Base-by-base conservation (phyloP, 2,888 invertebrate genomes). In the Dorcus parallelipipedus region DNA sequence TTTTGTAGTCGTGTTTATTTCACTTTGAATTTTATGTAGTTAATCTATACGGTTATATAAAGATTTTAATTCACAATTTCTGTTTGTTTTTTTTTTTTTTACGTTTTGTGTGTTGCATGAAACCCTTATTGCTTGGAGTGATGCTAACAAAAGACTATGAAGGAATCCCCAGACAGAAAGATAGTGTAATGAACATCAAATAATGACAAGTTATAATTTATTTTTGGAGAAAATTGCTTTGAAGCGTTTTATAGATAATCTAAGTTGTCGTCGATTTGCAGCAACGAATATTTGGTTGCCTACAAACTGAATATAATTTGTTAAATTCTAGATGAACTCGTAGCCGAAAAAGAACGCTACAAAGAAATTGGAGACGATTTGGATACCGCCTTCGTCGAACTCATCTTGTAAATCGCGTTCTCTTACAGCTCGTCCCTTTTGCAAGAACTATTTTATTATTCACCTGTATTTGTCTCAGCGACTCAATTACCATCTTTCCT, bases 281-380 rank as follows among this genome's bases (percentile, higher is more conserved):
- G 26, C 42, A 47, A 3, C 4, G 20, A 20, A 20, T 20, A 20
- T 33, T 33, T 33, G 26, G 26, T 33, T 33, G 26, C 7, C 26
- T 33, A 33, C 26, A 33, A 6, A 6, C 26, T 33, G 26, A 33
- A 33, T 33, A 4, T 33, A 33, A 20, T 41, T 49, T 53, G 42
- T 59, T 56, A 49, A 52, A 56, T 83, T 83, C 70, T 87, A 95
- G 95, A 95, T 88, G 94, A 95, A 80, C 89, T 95, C 79, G 93
- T 95, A 77, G 89, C 91, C 81, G 94, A 94, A 83, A 99, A 98
- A 88, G 97, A 98, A 86, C 95, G 96, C 81, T 98, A 97, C 95
- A 98, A 97, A 89, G 91, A 93, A 84, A 97, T 99, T 86, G 97
- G 97, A 86, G 98, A 98, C 88, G 98, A 98, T 83, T 87, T 99